Percentiles rank a stretch among this genome's conserved stretches.
phyloP scores from a whole-genome alignment of 2,113 vertebrate species.

The Gymnorhina tibicen region DNA sequence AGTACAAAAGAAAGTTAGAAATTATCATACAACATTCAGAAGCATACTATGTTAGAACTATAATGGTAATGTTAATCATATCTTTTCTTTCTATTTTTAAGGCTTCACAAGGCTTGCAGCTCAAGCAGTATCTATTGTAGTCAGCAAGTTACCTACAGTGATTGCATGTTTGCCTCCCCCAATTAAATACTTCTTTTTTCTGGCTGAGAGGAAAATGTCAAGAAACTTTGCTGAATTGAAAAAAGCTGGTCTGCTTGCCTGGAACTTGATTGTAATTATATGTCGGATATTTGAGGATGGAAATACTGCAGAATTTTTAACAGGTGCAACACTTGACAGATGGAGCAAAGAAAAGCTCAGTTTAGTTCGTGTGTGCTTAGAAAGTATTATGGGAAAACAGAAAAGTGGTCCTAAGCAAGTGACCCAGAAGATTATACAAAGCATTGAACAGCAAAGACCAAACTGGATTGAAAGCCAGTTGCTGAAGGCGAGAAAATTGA shows the following conservation, averaged over 20 bases:
- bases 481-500: conserved; percentile 85
- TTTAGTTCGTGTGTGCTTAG: conserved; percentile 85
- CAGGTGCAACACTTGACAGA: conserved; percentile 79
- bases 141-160: conserved; percentile 87
- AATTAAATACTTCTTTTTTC: conserved; percentile 89
- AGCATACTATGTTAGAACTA: conserved; percentile 11
- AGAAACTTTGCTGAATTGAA: conserved; percentile 83
- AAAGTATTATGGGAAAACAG: conserved; percentile 80
- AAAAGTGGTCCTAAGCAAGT: conserved; percentile 80
- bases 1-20: conserved; percentile 48
- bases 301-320: conserved; percentile 81
- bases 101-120: conserved; percentile 78
- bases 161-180: conserved; percentile 89
- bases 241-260: conserved; percentile 85
- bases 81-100: conserved; percentile 75
- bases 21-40: conserved; percentile 51
- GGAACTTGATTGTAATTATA: conserved; percentile 86
- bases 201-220: conserved; percentile 87
- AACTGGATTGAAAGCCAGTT: conserved; percentile 89
- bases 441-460: conserved; percentile 84
- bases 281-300: conserved; percentile 86
- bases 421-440: conserved; percentile 84
- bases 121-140: conserved; percentile 89
- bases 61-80: conserved; percentile 69
- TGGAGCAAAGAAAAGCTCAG: conserved; percentile 83